Base-by-base conservation (phyloP, 2,888 invertebrate genomes). In the Choreutis nemorana region DNA sequence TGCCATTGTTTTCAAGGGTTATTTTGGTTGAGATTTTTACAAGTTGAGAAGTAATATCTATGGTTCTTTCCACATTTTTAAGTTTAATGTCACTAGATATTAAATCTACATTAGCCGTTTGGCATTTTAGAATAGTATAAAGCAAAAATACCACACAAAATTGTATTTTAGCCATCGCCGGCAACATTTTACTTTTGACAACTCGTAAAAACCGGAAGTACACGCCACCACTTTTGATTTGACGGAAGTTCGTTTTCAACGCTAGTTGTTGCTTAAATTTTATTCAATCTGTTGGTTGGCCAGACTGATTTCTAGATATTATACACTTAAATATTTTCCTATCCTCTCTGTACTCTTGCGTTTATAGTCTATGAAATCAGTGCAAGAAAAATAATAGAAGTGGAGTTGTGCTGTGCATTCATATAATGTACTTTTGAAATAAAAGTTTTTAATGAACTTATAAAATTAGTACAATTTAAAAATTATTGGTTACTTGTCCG, bases 41-140 rank as follows among this genome's bases (percentile, higher is more conserved):
- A 34, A 97, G 81, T 67, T 97, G 97, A 4, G 93, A 88, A 4
- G 91, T 84, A 40, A 96, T 75, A 70, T 97, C 96, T 44, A 97
- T 85, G 28, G 85, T 85, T 55, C 94, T 82, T 38, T 95, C 94
- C 11, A 91, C 90, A 81, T 91, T 91, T 63, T 86, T 87, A 37
- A 90, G 81, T 35, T 83, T 77, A 37, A 90, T 50, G 40, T 86
- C 84, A 38, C 79, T 73, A 40, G 83, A 83, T 42, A 84, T 56
- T 1, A 51, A 57, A 41, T 79, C 79, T 13, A 75, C 60, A 43
- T 55, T 66, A 9, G 50, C 59, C 40, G 63, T 48, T 39, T 57
- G 48, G 50, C 66, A 60, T 39, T 55, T 52, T 39, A 57, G 37
- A 31, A 54, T 37, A 34, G 59, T 42, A 46, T 50, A 65, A 29